Percentiles rank a stretch among this genome's conserved stretches.
Conservation (phyloP, 2,888 invertebrate species). For the Lasioglossum morio region DNA sequence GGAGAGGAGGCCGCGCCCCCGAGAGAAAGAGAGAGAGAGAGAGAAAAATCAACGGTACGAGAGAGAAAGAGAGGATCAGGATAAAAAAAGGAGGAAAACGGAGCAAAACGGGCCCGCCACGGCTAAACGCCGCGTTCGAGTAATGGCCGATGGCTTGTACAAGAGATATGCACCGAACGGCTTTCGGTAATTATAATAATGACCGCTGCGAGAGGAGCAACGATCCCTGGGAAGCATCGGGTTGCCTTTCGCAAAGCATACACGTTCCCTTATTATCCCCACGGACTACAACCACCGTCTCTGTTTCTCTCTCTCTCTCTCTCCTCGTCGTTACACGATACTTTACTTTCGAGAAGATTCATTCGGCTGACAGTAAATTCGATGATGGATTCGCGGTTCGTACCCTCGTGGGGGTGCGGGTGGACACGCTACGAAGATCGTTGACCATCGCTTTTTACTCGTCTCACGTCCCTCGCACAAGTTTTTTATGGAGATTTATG, state of each 20-base stretch:
- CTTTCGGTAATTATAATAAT: conserved; percentile 82
- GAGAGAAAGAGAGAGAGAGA: conserved; percentile 23
- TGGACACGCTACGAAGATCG: not conserved
- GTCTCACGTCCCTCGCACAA: not conserved
- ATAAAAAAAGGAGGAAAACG: conserved; percentile 45
- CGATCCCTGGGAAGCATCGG: conserved; percentile 52
- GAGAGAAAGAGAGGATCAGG: not conserved
- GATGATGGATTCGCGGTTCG: conserved; percentile 5
- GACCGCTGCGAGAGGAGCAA: conserved; percentile 59
- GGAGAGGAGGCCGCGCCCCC: conserved; percentile 33
- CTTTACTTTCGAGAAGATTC: not conserved
- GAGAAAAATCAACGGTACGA: not conserved
- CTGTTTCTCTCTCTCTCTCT: not conserved
- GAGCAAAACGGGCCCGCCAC: conserved; percentile 51
- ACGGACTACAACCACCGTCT: conserved; percentile 64
- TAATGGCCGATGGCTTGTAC: conserved; percentile 51
- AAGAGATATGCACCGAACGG: conserved; percentile 51
- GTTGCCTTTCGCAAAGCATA: conserved; percentile 71
- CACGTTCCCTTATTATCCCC: conserved; percentile 74
- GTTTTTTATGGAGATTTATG: not conserved
- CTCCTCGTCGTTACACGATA: not conserved
- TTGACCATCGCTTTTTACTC: not conserved
- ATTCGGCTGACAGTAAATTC: not conserved
- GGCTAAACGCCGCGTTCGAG: conserved; percentile 21
- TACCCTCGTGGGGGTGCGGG: not conserved